phyloP scores from a whole-genome alignment of 2,113 vertebrate genomes.

The Hemibagrus wyckioides region DNA sequence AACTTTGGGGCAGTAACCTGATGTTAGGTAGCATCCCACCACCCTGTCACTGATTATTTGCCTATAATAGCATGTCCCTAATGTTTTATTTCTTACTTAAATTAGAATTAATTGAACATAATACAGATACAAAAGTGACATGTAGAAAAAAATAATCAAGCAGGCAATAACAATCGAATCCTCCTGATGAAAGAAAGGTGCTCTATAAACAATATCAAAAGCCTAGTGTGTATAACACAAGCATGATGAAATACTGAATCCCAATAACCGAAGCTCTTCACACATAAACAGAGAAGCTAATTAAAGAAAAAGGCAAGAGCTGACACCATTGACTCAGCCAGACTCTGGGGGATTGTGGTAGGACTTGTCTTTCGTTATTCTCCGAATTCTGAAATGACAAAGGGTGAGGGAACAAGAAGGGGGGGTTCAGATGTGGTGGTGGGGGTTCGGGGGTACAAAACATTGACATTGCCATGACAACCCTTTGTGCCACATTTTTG shows the following conservation, averaged over 20 bases:
- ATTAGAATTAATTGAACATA: not conserved
- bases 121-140: not conserved
- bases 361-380: conserved; percentile 19
- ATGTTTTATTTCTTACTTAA: not conserved
- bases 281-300: conserved; percentile 4
- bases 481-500: conserved; percentile 37
- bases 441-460: conserved; percentile 6
- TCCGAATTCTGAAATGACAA: conserved; percentile 33
- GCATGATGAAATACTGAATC: not conserved
- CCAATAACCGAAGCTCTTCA: not conserved
- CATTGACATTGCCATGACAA: conserved; percentile 55
- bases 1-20: too few relatives aligned
- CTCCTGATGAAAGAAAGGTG: not conserved
- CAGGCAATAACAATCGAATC: not conserved
- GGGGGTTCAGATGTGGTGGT: not conserved
- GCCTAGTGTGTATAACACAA: not conserved
- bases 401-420: conserved; percentile 25
- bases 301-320: conserved; percentile 5
- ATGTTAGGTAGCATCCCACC: too few relatives aligned
- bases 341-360: conserved; percentile 47
- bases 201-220: not conserved
- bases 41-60: too few relatives aligned
- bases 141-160: not conserved
- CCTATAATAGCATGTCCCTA: not conserved
- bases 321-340: not conserved